A percentile compares a stretch with the other conserved stretches of the same genome.
phyloP scores from a whole-genome alignment of 1,140 invertebrate genomes.

The Heliconius himera region DNA sequence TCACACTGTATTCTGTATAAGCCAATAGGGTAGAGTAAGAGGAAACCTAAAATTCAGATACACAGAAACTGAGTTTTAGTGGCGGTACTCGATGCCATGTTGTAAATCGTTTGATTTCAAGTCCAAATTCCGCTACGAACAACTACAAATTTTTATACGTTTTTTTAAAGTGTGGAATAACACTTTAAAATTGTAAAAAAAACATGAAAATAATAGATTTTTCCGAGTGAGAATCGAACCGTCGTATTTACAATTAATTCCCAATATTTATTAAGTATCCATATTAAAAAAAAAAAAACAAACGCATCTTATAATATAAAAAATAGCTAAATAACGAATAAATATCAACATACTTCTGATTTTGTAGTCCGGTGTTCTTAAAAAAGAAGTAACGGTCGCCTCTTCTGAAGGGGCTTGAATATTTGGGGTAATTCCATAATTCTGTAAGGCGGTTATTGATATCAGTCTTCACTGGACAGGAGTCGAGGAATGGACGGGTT shows the following conservation, averaged over 20 bases:
- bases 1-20: no score
- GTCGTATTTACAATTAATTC: no score
- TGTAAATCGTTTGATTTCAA: no score
- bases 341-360: conserved; percentile 89
- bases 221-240: neutral
- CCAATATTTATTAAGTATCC: no score
- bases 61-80: no score
- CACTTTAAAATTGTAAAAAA: no score
- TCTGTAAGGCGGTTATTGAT: conserved; percentile 91
- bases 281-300: neutral
- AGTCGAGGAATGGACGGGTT: conserved; percentile 92
- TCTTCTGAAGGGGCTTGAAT: conserved; percentile 91
- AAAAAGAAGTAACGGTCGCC: conserved; percentile 96
- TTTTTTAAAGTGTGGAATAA: no score
- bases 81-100: no score
- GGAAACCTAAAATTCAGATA: no score
- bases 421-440: conserved; percentile 98
- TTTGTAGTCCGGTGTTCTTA: conserved; percentile 97
- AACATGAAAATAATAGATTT: neutral
- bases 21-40: no score
- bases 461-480: conserved; percentile 87
- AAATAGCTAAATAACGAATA: neutral
- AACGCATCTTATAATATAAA: neutral
- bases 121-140: no score
- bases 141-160: no score